Conservation (phyloP, 1,140 invertebrate genomes). For the Leptinotarsa lineolata region DNA sequence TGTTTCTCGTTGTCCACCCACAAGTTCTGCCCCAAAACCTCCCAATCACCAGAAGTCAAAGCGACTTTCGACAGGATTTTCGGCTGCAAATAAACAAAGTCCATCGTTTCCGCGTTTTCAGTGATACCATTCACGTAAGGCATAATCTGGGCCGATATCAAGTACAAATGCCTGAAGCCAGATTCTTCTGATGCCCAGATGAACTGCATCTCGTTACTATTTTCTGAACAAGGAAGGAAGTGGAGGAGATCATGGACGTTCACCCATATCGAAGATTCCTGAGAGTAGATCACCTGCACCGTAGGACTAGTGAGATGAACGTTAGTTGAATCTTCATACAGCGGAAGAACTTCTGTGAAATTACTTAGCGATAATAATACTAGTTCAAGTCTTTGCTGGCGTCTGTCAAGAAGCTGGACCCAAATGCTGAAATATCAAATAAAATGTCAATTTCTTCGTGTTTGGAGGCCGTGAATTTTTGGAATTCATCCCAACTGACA, state of each 20-base stretch:
- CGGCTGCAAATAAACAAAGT: constrained; percentile 62
- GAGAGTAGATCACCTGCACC: constrained; percentile 72
- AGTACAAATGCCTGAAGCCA: constrained; percentile 89
- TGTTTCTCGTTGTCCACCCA: constrained; percentile 76
- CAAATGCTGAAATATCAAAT: constrained; percentile 75
- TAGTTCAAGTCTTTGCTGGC: constrained; percentile 80
- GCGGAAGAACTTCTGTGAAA: constrained; percentile 69
- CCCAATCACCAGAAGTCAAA: constrained; percentile 82
- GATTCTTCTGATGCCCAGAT: constrained; percentile 92
- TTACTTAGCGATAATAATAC: constrained; percentile 74
- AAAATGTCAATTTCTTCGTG: too few relatives aligned
- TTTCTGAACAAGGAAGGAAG: constrained; percentile 72
- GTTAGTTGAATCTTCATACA: constrained; percentile 55
- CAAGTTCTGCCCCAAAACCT: constrained; percentile 74
- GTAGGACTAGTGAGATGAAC: constrained; percentile 44
- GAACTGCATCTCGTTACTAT: constrained; percentile 69
- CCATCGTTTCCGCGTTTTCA: constrained; percentile 59
- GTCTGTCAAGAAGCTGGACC: constrained; percentile 84
- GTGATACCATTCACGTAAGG: constrained; percentile 58
- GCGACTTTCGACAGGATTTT: constrained; percentile 69
- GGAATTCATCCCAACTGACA: too few relatives aligned
- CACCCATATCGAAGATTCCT: constrained; percentile 80
- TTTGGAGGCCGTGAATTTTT: too few relatives aligned
- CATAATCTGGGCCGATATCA: constrained; percentile 65
- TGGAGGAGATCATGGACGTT: constrained; percentile 89